These are phyloP conservation scores for Phyllostomus hastatus DNA, from an alignment of 2,113 vertebrate genomes.

Conservation along the genomic window DNA sequence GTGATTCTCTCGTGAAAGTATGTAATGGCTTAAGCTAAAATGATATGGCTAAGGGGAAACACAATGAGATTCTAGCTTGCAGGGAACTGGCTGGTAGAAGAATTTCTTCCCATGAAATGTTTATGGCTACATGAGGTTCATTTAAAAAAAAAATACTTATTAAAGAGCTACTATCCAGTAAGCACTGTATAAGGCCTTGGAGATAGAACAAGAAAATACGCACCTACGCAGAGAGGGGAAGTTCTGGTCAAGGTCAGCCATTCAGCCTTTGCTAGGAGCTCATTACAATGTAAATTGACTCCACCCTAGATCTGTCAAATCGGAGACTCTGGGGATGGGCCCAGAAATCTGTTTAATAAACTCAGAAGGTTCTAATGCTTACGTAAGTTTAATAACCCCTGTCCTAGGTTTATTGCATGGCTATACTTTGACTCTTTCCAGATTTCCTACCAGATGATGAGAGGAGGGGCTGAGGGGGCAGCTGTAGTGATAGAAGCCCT, in stretches of 20 bases:
- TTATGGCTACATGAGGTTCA: not conserved
- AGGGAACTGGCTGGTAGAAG: not conserved
- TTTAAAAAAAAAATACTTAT: not conserved
- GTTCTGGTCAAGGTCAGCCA: not conserved
- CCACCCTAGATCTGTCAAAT: not conserved
- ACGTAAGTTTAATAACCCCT: not conserved
- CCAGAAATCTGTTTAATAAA: not conserved
- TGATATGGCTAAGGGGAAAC: not conserved
- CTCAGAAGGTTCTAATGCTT: not conserved
- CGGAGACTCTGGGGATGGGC: not conserved
- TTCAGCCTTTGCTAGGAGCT: not conserved
- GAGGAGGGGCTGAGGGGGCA: too few species aligned
- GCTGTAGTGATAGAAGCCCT: not conserved
- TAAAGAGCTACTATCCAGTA: not conserved
- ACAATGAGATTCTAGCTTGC: too few species aligned
- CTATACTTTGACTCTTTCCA: not conserved
- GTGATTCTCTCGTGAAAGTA: not conserved
- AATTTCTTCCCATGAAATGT: not conserved
- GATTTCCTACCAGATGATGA: not conserved
- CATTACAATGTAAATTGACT: conserved; percentile 47
- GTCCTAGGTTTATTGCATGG: not conserved
- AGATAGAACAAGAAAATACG: not conserved
- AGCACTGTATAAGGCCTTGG: not conserved
- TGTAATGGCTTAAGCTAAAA: not conserved
- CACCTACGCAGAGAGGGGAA: not conserved